These are phyloP conservation scores for Elysia chlorotica DNA, from an alignment of 1,140 invertebrate species.

Conservation along the genomic window DNA sequence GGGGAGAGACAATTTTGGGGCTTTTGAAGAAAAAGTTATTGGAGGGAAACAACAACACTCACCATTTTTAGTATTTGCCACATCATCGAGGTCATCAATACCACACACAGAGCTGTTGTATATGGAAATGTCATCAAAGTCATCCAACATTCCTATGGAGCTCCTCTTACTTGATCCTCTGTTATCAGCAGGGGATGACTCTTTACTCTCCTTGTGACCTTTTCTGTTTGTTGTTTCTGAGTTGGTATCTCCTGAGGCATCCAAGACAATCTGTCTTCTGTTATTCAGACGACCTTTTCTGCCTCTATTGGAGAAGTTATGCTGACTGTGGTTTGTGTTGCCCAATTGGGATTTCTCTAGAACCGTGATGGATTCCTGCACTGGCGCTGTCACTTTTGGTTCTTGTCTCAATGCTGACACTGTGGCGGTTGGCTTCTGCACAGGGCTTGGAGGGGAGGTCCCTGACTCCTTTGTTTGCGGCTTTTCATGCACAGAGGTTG, in stretches of 20 bases:
- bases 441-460: conserved; percentile 14
- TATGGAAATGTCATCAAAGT: conserved; percentile 9
- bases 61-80: no score
- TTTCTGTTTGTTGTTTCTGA: no score
- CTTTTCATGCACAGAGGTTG: conserved; percentile 4
- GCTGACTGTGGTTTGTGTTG: not conserved
- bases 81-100: conserved; percentile 2
- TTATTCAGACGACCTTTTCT: conserved; percentile 8
- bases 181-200: not conserved
- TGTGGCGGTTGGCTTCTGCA: conserved; percentile 15
- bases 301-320: not conserved
- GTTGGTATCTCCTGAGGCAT: conserved; percentile 12
- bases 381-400: not conserved
- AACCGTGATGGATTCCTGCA: not conserved
- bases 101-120: conserved; percentile 1
- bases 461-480: conserved; percentile 15
- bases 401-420: conserved; percentile 13
- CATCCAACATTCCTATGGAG: conserved; percentile 5
- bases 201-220: conserved; percentile 11
- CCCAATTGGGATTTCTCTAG: conserved; percentile 5
- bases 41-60: no score
- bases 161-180: not conserved
- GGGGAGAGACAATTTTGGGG: no score
- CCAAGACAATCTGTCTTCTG: conserved; percentile 8
- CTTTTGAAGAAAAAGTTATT: no score